Evolutionary conservation across 1,140 invertebrate genomes (phyloP), one percentile per base, ranked within the genome.

Genomic region (Leptoteleia sp.): DNA sequence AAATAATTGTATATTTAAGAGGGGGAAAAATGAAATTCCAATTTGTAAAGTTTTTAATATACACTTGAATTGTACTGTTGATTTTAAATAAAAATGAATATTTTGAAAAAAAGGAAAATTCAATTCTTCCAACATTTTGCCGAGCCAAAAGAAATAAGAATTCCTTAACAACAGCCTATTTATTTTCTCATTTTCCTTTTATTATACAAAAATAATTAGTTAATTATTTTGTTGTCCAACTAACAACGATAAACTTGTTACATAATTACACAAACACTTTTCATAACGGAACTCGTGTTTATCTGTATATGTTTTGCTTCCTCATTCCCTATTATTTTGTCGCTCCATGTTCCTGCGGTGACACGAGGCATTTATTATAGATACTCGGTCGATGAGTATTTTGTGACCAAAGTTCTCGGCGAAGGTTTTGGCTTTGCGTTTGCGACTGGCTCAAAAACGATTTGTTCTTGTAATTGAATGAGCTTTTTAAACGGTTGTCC

Each of bases 331-430:
- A n/a, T n/a, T n/a, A n/a, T n/a, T n/a, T n/a, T n/a, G n/a, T n/a
- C n/a, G n/a, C n/a, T n/a, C n/a, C n/a, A n/a, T n/a, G n/a, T n/a
- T n/a, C n/a, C n/a, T n/a, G n/a, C n/a, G n/a, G n/a, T n/a, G n/a
- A n/a, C n/a, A n/a, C n/a, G n/a, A n/a, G n/a, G n/a, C n/a, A n/a
- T n/a, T n/a, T 12, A 16, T 82, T 84, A 89, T 19, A 89, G 61
- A 31, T 87, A 89, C 61, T 88, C 87, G 0, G 81, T 84, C 2
- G 83, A 83, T 0, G 83, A 87, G 48, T 89, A 89, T 62, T 89
- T 89, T 35, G 81, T 50, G 62, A 88, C 52, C 12, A 84, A 84
- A 13, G 83, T 88, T 68, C 84, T 86, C 1, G 88, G 84, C 15
- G 80, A 64, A 7, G 84, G 82, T 43, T 81, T 84, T 22, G 87